Conservation (phyloP, 2,888 invertebrate species). For the Chirona hameri region DNA sequence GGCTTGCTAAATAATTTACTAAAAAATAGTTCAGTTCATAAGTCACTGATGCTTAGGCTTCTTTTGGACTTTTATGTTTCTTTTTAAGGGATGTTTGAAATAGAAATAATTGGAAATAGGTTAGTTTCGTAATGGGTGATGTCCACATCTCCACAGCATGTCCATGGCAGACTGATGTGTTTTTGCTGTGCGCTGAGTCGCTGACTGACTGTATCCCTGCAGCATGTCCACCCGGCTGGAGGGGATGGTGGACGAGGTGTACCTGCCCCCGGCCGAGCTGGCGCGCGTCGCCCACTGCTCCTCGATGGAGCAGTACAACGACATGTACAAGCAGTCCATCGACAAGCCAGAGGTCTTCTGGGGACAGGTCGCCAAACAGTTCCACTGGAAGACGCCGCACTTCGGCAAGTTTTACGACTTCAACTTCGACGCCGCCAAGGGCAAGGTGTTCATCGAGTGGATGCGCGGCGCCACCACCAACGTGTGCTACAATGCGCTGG, state of each 20-base stretch:
- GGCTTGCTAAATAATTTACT: too few species aligned
- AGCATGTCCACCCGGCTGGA: background rate
- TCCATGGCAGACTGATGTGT: too few species aligned
- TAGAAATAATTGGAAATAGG: too few species aligned
- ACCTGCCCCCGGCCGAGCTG: background rate
- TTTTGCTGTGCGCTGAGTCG: too few species aligned
- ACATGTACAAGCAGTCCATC: constrained; percentile 79
- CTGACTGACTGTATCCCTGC: too few species aligned
- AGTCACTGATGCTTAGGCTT: too few species aligned
- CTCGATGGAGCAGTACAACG: constrained; percentile 69
- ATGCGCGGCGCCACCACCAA: constrained; percentile 93
- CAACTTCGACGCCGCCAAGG: constrained; percentile 86
- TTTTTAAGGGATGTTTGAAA: too few species aligned
- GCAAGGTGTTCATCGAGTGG: constrained; percentile 89
- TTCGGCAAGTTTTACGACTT: constrained; percentile 75
- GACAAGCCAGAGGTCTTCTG: constrained; percentile 88
- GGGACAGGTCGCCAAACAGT: constrained; percentile 86
- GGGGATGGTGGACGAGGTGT: background rate
- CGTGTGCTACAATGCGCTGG: constrained; percentile 90
- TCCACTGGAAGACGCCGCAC: constrained; percentile 83
- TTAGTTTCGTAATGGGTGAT: too few species aligned
- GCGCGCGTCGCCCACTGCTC: constrained; percentile 54
- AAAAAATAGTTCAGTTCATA: too few species aligned
- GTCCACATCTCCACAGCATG: too few species aligned
- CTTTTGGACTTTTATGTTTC: too few species aligned